Base-by-base conservation (phyloP, 1,140 invertebrate species). In the Ceratoteleas bidentatus region DNA sequence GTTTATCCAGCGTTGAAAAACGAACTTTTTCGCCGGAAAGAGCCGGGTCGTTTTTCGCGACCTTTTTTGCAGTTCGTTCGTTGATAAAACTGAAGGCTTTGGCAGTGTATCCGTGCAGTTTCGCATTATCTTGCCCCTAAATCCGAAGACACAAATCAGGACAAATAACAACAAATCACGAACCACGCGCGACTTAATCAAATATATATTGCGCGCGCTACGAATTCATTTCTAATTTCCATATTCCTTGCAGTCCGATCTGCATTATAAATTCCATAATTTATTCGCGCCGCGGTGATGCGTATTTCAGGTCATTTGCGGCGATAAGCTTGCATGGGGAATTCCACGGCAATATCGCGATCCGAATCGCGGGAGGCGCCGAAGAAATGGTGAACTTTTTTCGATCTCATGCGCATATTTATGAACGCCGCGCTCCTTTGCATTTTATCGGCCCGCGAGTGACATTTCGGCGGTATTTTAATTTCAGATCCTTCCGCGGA, bases 231-330 rank as follows among this genome's bases (percentile, higher is more conserved):
- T 78, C 66, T 58, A 70, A 72, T 78, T 70, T 78, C 66, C 66
- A 64, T 65, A 78, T 60, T 70, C 61, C 60, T 78, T 47, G 75
- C 32, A 47, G 66, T 24, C 54, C 57, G 60, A 72, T 58, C 65
- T 79, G 68, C 66, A 65, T 58, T 78, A 72, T 78, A 72, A 79
- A 72, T 72, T 72, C 49, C 52, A 72, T 78, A 72, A 79, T 72
- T 79, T 79, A 72, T 79, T 79, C 38, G 13, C 32, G 50, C 64
- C 24, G 74, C 74, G 65, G 58, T 72, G 75, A 72, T 78, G 75
- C 65, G 74, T 78, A 78, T 65, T 78, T 60, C 45, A 72, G 66
- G 60, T 70, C 75, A 66, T 72, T 70, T 70, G 36, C 47, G 32
- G 33, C 53, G 66, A 62, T 61, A 66, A 72, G 66, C 66, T 36